Percentiles rank a stretch among this genome's conserved stretches.
phyloP scores from a whole-genome alignment of 2,888 invertebrate genomes.

The Dysmachus trigonus region DNA sequence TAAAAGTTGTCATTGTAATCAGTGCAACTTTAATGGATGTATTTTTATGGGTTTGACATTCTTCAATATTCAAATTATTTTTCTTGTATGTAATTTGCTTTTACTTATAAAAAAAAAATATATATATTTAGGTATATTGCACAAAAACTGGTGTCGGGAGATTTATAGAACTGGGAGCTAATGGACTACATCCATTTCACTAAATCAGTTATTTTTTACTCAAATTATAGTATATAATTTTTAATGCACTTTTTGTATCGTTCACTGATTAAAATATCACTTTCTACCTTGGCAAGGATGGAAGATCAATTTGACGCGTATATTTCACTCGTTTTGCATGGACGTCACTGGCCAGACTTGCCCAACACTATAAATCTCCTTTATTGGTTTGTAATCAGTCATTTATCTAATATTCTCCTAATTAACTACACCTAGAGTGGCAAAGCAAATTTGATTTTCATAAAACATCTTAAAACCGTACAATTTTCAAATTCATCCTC shows the following conservation, averaged over 20 bases:
- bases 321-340: not conserved
- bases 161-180: not conserved
- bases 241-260: not conserved
- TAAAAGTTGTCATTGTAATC: not conserved
- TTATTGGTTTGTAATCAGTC: not conserved
- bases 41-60: not conserved
- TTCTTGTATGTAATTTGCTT: not conserved
- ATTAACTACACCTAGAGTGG: not conserved
- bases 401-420: not conserved
- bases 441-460: not conserved
- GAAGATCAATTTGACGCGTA: not conserved
- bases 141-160: not conserved
- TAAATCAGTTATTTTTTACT: not conserved
- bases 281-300: not conserved
- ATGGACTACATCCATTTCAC: not conserved
- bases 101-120: not conserved
- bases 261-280: not conserved
- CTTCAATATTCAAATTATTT: not conserved
- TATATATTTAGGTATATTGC: not conserved
- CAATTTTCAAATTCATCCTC: not conserved
- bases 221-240: not conserved
- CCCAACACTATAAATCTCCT: not conserved
- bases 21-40: not conserved
- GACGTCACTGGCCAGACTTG: not conserved
- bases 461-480: not conserved